Base-by-base conservation (phyloP, 2,113 vertebrate species). In the Cairina moschata region DNA sequence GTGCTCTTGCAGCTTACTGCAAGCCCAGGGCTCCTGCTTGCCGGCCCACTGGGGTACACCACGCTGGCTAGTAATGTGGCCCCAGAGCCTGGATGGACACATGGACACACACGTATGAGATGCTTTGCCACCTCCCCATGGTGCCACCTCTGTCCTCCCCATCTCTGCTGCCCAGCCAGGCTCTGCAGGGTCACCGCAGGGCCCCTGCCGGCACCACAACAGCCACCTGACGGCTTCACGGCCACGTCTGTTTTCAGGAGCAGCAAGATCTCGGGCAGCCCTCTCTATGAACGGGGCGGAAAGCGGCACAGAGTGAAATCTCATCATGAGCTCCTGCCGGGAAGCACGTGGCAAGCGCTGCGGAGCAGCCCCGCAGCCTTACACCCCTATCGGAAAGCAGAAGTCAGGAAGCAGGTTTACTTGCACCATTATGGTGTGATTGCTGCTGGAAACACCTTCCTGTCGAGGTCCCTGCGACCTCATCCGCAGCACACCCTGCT, bases 281-380 rank as follows among this genome's bases (percentile, higher is more conserved):
- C 17, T 73, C 78, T 86, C 88, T 44, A 60, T 73, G 46, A 46
- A 75, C 60, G 11, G 52, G 65, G 63, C 17, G 34, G 69, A 89
- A 95, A 56, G 86, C 66, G 85, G 56, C 90, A 91, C 65, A 89
- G 76, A 81, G 81, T 48, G 77, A 92, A 94, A 79, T 84, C 83
- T 75, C 93, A 86, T 78, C 82, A 80, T 5, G 22, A 86, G 48
- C 75, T 77, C 71, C 34, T 54, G n/a, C 59, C 23, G 42, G 76
- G 68, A 94, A 95, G 79, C 58, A 55, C 29, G 25, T 4, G 67
- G 87, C 89, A 79, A 72, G 78, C 2, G 0, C 86, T 72, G 78
- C 3, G 1, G 42, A 56, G 67, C 0, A 0, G 93, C 56, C 62
- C 60, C 13, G 0, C 48, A 12, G 55, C 38, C 59, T 65, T 44